These are phyloP conservation scores for Larimichthys crocea DNA, from an alignment of 2,113 vertebrate genomes.

Conservation along the genomic window DNA sequence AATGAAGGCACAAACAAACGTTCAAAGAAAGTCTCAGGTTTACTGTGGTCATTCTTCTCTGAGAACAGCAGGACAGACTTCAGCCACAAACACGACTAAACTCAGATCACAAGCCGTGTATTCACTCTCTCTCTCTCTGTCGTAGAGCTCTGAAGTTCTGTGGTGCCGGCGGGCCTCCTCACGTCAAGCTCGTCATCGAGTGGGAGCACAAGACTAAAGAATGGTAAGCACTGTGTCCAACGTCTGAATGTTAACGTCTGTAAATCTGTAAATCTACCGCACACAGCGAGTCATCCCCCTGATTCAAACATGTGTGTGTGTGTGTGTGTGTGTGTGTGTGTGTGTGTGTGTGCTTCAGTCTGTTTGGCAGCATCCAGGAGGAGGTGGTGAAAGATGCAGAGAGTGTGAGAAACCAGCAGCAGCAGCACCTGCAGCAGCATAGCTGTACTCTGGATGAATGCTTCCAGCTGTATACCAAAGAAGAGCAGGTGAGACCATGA, in stretches of 20 bases:
- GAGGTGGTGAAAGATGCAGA: conserved; percentile 92
- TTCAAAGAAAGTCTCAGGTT: not conserved
- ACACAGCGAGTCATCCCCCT: not conserved
- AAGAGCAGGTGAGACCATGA: conserved; percentile 89
- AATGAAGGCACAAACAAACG: not conserved
- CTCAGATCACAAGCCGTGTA: not conserved
- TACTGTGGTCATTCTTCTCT: too few relatives aligned
- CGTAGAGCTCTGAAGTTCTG: conserved; percentile 88
- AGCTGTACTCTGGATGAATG: conserved; percentile 94
- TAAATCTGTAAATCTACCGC: too few relatives aligned
- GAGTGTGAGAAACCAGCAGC: conserved; percentile 91
- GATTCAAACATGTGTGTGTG: conserved; percentile 5
- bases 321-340: conserved; percentile 64
- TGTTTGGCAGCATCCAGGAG: conserved; percentile 93
- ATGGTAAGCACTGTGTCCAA: conserved; percentile 36
- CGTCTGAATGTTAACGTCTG: too few relatives aligned
- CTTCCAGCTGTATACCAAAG: conserved; percentile 98
- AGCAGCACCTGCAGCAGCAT: conserved; percentile 91
- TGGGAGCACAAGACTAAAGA: conserved; percentile 90
- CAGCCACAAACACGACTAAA: not conserved
- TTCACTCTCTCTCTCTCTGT: not conserved
- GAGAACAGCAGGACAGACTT: too few relatives aligned
- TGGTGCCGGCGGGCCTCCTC: conserved; percentile 85
- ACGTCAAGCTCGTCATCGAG: conserved; percentile 89
- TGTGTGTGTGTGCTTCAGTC: conserved; percentile 73